Base-by-base conservation (phyloP, 2,888 invertebrate species). In the Caenorhabditis auriculariae region DNA sequence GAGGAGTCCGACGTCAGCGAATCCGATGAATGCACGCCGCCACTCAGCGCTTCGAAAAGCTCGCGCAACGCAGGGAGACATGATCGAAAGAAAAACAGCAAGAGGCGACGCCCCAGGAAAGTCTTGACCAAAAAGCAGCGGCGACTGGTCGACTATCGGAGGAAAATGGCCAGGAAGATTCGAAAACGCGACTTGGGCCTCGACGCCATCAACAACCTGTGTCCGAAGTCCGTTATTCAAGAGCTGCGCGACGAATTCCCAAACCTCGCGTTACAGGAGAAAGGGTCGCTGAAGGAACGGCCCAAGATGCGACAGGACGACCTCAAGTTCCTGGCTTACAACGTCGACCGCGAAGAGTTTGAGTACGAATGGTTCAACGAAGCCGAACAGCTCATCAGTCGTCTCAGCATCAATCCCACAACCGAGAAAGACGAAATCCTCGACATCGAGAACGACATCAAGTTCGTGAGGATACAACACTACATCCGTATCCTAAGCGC, bases 361-460 rank as follows among this genome's bases (percentile, higher is more conserved):
- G 69, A 69, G 44, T 44, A 43, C 9, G 62, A 62, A 23, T 60
- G 57, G 68, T 60, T 59, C 48, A 63, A 60, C 37, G 73, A 68
- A 15, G 75, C 72, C 2, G 75, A 75, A 41, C 62, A 66, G 21
- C 48, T 75, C 5, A 72, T 75, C 17, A 66, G 65, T 42, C 53
- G 67, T 23, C 58, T 75, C 21, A 46, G 48, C 2, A 60, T 75
- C 17, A 41, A 50, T n/a, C 54, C 56, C 5, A 12, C 27, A 12
- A 38, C 53, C 2, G 48, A 52, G 15, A 53, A 55, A 15, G 53
- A 65, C 46, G 26, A 55, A 32, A 49, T 32, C 27, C 28, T 58
- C 21, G 58, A 65, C 29, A 43, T 62, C 12, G 65, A 69, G 15
- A 66, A 69, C 19, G 60, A 69, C 15, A 56, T 63, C 24, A 69